Evolutionary conservation across 1,140 invertebrate species (phyloP).

Genomic region (Marisa cornuarietis): DNA sequence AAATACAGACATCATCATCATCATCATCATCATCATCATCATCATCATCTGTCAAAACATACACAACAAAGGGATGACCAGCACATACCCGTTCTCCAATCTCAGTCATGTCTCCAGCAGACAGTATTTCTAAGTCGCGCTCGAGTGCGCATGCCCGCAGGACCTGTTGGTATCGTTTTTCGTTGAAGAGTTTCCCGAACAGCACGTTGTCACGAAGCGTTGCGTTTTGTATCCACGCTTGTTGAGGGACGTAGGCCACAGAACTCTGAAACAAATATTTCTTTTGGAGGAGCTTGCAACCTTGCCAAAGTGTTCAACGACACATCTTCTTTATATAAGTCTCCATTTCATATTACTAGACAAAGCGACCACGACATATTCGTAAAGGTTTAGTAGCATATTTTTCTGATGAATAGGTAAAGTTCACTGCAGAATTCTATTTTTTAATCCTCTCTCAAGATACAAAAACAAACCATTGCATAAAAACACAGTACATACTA

Average conservation of each 20-base stretch:
- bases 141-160: constrained; percentile 72
- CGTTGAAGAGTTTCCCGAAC: constrained; percentile 70
- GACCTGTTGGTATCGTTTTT: constrained; percentile 63
- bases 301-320: too few species aligned
- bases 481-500: too few species aligned
- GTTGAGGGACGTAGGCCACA: constrained; percentile 81
- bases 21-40: neutral
- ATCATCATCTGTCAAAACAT: neutral
- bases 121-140: constrained; percentile 77
- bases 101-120: constrained; percentile 75
- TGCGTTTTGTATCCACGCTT: constrained; percentile 76
- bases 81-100: constrained; percentile 61
- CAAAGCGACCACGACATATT: too few species aligned
- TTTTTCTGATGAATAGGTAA: too few species aligned
- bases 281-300: too few species aligned
- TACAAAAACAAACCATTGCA: too few species aligned
- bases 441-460: too few species aligned
- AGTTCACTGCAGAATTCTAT: too few species aligned
- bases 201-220: constrained; percentile 76
- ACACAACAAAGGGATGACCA: neutral
- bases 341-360: too few species aligned
- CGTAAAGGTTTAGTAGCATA: too few species aligned
- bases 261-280: constrained; percentile 47
- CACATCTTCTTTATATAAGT: too few species aligned
- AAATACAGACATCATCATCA: too few species aligned